These are phyloP conservation scores for Cheilosia pagana DNA, from an alignment of 2,888 invertebrate genomes.

Conservation along the genomic window DNA sequence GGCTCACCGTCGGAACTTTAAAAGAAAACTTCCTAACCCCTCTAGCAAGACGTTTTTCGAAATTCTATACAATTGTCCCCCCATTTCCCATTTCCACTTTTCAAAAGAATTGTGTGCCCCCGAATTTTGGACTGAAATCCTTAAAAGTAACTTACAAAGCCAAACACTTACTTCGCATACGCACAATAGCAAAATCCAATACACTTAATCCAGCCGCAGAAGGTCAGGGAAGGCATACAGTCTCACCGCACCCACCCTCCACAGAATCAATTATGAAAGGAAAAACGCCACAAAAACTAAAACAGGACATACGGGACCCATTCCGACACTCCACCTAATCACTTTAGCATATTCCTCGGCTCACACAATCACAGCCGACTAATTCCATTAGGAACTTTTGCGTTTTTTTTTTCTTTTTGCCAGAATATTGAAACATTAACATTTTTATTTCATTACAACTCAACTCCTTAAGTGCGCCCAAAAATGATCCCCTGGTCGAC, in stretches of 20 bases:
- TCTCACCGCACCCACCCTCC: not conserved
- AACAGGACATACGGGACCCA: slow-evolving; percentile 9
- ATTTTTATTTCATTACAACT: slow-evolving; percentile 71
- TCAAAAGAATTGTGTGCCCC: too few relatives aligned
- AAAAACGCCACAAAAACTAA: not conserved
- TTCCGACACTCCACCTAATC: not conserved
- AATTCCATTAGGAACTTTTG: slow-evolving; percentile 68
- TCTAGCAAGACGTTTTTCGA: too few relatives aligned
- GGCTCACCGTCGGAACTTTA: too few relatives aligned
- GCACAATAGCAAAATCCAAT: not conserved
- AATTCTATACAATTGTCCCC: too few relatives aligned
- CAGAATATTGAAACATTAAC: slow-evolving; percentile 68
- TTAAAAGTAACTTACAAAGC: too few relatives aligned
- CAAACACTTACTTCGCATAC: not conserved
- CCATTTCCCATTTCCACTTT: too few relatives aligned
- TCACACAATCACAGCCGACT: slow-evolving; percentile 39
- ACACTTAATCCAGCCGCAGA: not conserved
- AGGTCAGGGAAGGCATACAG: not conserved
- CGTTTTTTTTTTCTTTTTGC: slow-evolving; percentile 2
- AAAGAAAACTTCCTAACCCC: too few relatives aligned
- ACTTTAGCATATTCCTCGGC: slow-evolving; percentile 24
- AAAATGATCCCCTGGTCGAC: slow-evolving; percentile 48
- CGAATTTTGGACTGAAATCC: too few relatives aligned
- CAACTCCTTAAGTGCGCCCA: slow-evolving; percentile 64
- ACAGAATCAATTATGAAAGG: not conserved